Evolutionary conservation across 2,113 vertebrate species (phyloP).

Genomic region (Gymnogyps californianus): DNA sequence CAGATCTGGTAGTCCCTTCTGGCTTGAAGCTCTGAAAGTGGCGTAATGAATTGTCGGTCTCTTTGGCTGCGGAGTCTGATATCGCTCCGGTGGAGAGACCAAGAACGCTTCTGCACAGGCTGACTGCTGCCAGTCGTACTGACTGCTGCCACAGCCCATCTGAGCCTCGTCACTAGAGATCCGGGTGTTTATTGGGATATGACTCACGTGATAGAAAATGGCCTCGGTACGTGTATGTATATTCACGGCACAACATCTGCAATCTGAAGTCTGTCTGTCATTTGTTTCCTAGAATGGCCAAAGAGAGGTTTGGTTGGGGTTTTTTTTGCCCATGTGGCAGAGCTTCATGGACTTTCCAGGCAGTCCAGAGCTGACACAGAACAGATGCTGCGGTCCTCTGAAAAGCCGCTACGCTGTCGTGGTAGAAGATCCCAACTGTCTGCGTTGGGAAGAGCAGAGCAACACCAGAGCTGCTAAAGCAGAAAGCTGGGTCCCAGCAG

Average conservation of each 20-base stretch:
- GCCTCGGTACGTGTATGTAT: rapidly evolving
- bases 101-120: too few species aligned
- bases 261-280: neutral
- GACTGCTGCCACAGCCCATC: too few species aligned
- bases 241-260: neutral
- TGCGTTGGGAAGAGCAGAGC: neutral
- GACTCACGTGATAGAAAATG: neutral
- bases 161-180: too few species aligned
- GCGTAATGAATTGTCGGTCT: too few species aligned
- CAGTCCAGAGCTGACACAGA: neutral
- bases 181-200: too few species aligned
- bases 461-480: neutral
- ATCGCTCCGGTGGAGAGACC: too few species aligned
- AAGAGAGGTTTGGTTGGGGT: neutral
- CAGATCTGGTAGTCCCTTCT: too few species aligned
- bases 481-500: neutral
- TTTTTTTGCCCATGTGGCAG: neutral
- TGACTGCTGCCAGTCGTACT: too few species aligned
- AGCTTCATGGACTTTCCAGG: neutral
- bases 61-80: too few species aligned
- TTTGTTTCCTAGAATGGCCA: neutral
- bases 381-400: neutral
- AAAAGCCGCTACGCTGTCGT: rapidly evolving
- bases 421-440: too few species aligned
- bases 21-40: too few species aligned